Percentiles rank a stretch among this genome's conserved stretches.
These are phyloP conservation scores for Oceanodroma tethys DNA, from an alignment of 2,113 vertebrate genomes.

Conservation along the genomic window DNA sequence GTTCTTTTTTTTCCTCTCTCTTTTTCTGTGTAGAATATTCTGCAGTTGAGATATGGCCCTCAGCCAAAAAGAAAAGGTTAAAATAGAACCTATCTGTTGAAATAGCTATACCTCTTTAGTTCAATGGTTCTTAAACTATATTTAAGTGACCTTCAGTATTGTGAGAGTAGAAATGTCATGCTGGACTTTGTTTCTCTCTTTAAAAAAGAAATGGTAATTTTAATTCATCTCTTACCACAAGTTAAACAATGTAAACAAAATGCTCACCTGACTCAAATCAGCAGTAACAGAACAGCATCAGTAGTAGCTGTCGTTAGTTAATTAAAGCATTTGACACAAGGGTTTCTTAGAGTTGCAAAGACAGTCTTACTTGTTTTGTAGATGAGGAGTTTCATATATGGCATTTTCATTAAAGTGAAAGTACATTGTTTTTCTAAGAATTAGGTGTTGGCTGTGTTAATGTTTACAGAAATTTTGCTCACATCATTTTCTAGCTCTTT, in stretches of 20 bases:
- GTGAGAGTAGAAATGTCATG: background rate
- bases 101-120: background rate
- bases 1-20: background rate
- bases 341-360: background rate
- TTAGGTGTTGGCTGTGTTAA: constrained; percentile 33
- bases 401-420: constrained; percentile 24
- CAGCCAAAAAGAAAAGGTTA: background rate
- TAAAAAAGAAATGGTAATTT: background rate
- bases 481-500: background rate
- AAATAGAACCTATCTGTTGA: background rate
- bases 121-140: background rate
- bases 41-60: background rate
- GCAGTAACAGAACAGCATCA: background rate
- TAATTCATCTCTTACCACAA: background rate
- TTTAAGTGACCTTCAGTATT: background rate
- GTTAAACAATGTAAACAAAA: background rate
- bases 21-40: background rate
- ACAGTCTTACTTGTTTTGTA: background rate
- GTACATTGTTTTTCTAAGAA: constrained; percentile 29
- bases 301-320: background rate
- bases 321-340: background rate
- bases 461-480: constrained; percentile 16
- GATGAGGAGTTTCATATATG: background rate
- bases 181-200: background rate
- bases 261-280: background rate